These are phyloP conservation scores for Bembecia ichneumoniformis DNA, from an alignment of 2,888 invertebrate species.

Conservation along the genomic window DNA sequence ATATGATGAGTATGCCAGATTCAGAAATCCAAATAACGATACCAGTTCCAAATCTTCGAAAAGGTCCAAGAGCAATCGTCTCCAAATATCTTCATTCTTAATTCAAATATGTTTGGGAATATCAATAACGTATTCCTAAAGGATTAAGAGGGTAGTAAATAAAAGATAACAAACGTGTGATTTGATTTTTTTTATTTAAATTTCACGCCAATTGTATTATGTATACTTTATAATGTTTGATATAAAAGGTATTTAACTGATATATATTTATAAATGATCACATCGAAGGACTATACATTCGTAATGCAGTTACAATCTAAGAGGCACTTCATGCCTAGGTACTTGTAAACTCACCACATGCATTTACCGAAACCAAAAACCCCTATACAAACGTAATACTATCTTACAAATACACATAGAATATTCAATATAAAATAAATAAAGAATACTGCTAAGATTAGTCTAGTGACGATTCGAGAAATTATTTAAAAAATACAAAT, in stretches of 20 bases:
- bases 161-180: conserved; percentile 2
- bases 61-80: too few relatives aligned
- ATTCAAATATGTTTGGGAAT: too few relatives aligned
- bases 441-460: background rate
- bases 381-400: conserved; percentile 10
- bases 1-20: background rate
- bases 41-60: too few relatives aligned
- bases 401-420: background rate
- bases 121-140: too few relatives aligned
- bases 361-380: conserved; percentile 54
- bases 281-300: conserved; percentile 41
- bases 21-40: background rate
- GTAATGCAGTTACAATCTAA: conserved; percentile 48
- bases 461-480: background rate
- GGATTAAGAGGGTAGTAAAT: background rate
- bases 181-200: conserved; percentile 28
- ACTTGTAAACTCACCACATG: conserved; percentile 69
- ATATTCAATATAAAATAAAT: background rate
- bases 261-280: conserved; percentile 61
- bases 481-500: background rate
- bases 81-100: too few relatives aligned
- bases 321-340: conserved; percentile 36
- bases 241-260: conserved; percentile 41
- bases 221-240: conserved; percentile 46
- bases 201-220: conserved; percentile 48